Base-by-base conservation (phyloP, 2,888 invertebrate species). In the Vanessa cardui region DNA sequence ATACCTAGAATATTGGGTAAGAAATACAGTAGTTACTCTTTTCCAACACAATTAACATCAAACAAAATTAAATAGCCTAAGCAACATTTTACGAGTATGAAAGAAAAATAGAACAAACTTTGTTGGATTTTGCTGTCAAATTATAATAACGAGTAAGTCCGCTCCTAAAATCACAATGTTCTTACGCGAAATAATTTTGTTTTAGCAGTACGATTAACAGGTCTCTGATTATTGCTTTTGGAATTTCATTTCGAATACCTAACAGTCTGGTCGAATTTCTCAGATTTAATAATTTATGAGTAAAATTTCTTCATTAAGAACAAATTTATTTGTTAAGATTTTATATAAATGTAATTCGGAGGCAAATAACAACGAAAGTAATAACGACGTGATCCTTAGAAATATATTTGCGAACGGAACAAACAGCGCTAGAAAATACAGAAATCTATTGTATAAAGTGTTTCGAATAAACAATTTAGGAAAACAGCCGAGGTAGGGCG, bases 381-480 rank as follows among this genome's bases (percentile, higher is more conserved):
- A 58, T 61, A 68, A 58, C 45, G 58, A 60, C 64, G 56, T 47
- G 64, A 68, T 61, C 58, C 61, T 64, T 58, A 64, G 31, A 50
- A 64, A 68, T 68, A 61, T 68, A 64, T 68, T 68, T 68, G 68
- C 61, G 64, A 64, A 68, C 64, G 64, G 58, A 60, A 60, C 64
- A 68, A 68, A 68, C 61, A 62, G 33, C 58, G 64, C 49, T 56
- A 64, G 44, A 58, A 64, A 61, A 64, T 61, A 68, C 68, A 58
- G 61, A 33, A 64, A 61, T 68, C 64, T 68, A 68, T 68, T 64
- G 54, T 70, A 62, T 67, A 64, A 70, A 70, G 71, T 70, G 72
- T 68, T 64, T 61, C 64, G 64, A 64, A 68, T 70, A 73, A 74
- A 73, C 72, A 74, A 71, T 73, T 73, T 70, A 71, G 68, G 67